Evolutionary conservation across 1,140 invertebrate genomes (phyloP).

Genomic region (Euwallacea fornicatus): DNA sequence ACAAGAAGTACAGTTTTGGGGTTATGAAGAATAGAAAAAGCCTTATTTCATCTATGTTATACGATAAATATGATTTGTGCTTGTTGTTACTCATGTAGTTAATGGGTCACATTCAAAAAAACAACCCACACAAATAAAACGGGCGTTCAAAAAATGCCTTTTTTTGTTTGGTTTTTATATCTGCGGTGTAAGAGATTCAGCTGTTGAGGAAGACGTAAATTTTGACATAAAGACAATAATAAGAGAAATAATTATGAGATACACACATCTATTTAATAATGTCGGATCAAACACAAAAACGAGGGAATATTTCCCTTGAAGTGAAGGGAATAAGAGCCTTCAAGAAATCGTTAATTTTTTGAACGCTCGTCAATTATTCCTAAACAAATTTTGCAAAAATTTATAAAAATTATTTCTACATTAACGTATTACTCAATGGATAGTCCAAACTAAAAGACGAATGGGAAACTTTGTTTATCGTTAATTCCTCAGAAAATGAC

Average conservation of each 20-base stretch:
- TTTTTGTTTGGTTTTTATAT: background rate
- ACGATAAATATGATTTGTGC: constrained; percentile 33
- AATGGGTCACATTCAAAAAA: constrained; percentile 30
- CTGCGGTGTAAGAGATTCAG: background rate
- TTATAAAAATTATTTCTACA: constrained; percentile 31
- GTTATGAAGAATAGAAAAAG: constrained; percentile 34
- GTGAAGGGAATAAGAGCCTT: no score
- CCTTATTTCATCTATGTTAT: constrained; percentile 34
- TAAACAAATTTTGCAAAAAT: constrained; percentile 26
- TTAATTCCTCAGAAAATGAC: constrained; percentile 19
- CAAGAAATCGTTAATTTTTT: background rate
- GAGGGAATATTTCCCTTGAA: no score
- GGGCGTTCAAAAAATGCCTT: constrained; percentile 7
- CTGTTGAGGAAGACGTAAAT: no score
- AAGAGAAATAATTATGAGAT: no score
- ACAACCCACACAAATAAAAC: constrained; percentile 26
- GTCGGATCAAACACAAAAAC: no score
- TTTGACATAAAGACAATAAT: no score
- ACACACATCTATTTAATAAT: no score
- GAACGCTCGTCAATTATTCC: background rate
- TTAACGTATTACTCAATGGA: constrained; percentile 22
- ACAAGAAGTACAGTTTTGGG: constrained; percentile 28
- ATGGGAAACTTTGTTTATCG: constrained; percentile 9
- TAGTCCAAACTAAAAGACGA: constrained; percentile 29
- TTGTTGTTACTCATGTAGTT: constrained; percentile 25